Evolutionary conservation across 1,140 invertebrate genomes (phyloP), one percentile per base, ranked within the genome.

Genomic region (Drosophila elegans): DNA sequence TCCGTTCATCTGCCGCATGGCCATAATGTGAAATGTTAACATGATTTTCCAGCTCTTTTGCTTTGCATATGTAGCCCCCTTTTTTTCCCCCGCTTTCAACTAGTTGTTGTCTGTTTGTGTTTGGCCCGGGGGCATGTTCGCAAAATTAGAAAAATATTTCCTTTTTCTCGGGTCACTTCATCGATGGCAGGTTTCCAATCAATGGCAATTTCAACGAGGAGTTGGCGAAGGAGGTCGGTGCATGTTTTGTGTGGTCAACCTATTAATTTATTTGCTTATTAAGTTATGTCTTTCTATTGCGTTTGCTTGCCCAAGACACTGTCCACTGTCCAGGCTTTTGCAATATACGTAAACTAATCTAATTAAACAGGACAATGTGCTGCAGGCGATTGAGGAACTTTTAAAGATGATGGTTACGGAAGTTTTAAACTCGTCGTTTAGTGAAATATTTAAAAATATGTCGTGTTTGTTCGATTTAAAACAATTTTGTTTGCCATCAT

Each of bases 211-310:
- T 46, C 29, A 16, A 27, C 13, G 32, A 16, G 13, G 13, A 41
- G 52, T 12, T 38, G 34, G 27, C 25, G 2, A 7, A 13, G 46
- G 12, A 29, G 16, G 6, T 29, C 9, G 12, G 32, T 12, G 21
- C 16, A 9, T 49, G 39, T 42, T 44, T 39, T 77, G 32, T 79
- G 68, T 62, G 52, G 74, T 52, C 49, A 62, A 75, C 46, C 45
- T 56, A 67, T 75, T 88, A 88, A 88, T 88, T 88, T 88, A 68
- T 75, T 82, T 86, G 45, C 83, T 88, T 88, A 86, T 88, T 88
- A 69, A 83, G 88, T 86, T 88, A 83, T 76, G 61, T 27, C 42
- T 59, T 78, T 63, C 69, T 78, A 82, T 78, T 81, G 38, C 52
- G 54, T 86, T 74, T 72, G 34, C 59, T n/a, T 27, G n/a, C n/a